These are phyloP conservation scores for Brachionus angularis DNA, from an alignment of 1,140 invertebrate genomes.

Conservation along the genomic window DNA sequence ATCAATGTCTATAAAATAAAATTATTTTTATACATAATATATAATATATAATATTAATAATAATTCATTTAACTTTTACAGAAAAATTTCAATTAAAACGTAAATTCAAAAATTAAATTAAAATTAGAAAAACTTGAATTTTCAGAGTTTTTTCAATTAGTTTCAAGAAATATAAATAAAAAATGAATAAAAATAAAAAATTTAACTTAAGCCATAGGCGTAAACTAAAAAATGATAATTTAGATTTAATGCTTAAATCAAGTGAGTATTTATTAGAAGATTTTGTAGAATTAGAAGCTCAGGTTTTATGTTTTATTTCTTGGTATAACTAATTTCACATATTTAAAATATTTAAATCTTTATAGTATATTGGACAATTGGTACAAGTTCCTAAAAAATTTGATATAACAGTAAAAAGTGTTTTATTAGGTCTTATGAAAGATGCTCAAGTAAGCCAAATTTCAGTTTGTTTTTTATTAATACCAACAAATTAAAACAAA, in stretches of 20 bases:
- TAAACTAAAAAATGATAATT: constrained; percentile 25
- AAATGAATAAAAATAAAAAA: constrained; percentile 15
- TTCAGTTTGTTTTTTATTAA: no score
- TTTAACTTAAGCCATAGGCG: constrained; percentile 4
- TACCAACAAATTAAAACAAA: no score
- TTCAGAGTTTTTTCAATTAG: no score
- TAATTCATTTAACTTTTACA: no score
- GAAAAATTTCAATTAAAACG: no score
- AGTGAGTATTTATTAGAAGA: constrained; percentile 21
- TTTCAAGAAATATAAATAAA: no score
- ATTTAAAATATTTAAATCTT: neutral
- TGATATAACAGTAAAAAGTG: constrained; percentile 2
- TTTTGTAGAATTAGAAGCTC: constrained; percentile 22
- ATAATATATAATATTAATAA: no score
- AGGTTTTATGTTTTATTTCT: neutral
- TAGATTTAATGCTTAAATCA: constrained; percentile 3
- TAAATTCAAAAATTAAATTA: no score
- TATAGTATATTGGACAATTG: constrained; percentile 9
- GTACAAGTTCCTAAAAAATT: constrained; percentile 23
- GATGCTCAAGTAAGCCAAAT: constrained; percentile 7
- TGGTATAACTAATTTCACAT: no score
- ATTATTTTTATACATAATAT: no score
- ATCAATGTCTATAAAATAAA: no score
- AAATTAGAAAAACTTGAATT: no score
- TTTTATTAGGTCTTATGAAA: constrained; percentile 15